Percentiles rank a stretch among this genome's conserved stretches.
phyloP scores from a whole-genome alignment of 2,113 vertebrate genomes.

The Phocoena sinus region DNA sequence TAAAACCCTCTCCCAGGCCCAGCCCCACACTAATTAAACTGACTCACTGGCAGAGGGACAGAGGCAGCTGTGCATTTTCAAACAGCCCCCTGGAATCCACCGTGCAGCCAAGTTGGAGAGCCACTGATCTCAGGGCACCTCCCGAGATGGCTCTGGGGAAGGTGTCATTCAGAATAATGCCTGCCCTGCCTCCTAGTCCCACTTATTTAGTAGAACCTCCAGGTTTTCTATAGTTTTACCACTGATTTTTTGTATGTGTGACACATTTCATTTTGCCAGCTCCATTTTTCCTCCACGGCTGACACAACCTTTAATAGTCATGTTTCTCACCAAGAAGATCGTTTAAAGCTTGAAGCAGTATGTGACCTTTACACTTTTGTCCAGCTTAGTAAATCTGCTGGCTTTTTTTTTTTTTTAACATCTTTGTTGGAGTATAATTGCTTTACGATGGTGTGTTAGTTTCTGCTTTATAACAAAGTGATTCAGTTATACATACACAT shows the following conservation, averaged over 20 bases:
- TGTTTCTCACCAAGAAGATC: background rate
- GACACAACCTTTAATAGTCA: background rate
- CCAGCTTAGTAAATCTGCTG: background rate
- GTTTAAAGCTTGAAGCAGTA: background rate
- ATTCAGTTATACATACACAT: no score
- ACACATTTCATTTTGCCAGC: background rate
- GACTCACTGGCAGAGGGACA: background rate
- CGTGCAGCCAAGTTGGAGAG: background rate
- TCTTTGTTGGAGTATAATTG: no score
- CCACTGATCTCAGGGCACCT: background rate
- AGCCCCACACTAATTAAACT: background rate
- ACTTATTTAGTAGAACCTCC: background rate
- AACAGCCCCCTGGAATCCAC: fast-evolving
- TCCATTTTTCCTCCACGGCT: background rate
- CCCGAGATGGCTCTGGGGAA: background rate
- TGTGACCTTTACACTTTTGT: background rate
- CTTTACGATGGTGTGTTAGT: no score
- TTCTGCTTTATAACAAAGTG: no score
- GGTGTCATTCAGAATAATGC: background rate
- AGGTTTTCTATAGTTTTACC: background rate
- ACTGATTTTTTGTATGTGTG: background rate
- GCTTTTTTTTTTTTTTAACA: background rate
- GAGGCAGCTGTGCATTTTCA: background rate
- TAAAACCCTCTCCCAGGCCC: background rate
- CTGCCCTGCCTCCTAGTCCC: background rate